Base-by-base conservation (phyloP, 1,140 invertebrate species). In the Megathymus violae region DNA sequence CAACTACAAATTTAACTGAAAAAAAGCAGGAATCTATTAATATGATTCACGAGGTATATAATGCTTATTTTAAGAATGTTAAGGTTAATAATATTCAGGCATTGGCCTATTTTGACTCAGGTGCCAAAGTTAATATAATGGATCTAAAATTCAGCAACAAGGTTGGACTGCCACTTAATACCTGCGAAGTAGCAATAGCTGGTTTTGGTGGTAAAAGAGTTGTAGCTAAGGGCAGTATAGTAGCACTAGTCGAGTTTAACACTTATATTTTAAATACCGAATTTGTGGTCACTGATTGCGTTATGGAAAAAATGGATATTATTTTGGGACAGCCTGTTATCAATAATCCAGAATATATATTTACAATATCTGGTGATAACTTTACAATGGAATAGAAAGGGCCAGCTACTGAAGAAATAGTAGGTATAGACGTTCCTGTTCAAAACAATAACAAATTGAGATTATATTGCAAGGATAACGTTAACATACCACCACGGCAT, bases 101-200 rank as follows among this genome's bases (percentile, higher is more conserved):
- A 10, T 11, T n/a, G n/a, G 44, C 44, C n/a, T 47, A 47, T 47
- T 47, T 47, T 25, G 44, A 47, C 22, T 47, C 44, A n/a, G 44
- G 44, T 25, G 44, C 44, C 17, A 47, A 47, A 15, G 44, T 47
- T 11, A 47, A 47, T 47, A 17, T 47, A n/a, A 25, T 47, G 17
- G 19, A n/a, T 22, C 7, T 25, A n/a, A n/a, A 47, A 1, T 22
- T 47, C 13, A 10, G 1, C 4, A 25, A 25, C n/a, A 11, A 25
- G 22, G 15, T 47, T 6, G 17, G 19, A 13, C 22, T 47, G 19
- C 11, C 44, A 4, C 11, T 47, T 10, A 47, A 22, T 4, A 10
- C 16, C 11, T 22, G 17, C n/a, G 11, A 47, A 19, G 19, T 47
- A 11, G 17, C 17, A 19, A 27, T 47, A 5, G 11, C 16, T 1